Base-by-base conservation (phyloP, 2,113 vertebrate species). In the Ceuthmochares aereus region DNA sequence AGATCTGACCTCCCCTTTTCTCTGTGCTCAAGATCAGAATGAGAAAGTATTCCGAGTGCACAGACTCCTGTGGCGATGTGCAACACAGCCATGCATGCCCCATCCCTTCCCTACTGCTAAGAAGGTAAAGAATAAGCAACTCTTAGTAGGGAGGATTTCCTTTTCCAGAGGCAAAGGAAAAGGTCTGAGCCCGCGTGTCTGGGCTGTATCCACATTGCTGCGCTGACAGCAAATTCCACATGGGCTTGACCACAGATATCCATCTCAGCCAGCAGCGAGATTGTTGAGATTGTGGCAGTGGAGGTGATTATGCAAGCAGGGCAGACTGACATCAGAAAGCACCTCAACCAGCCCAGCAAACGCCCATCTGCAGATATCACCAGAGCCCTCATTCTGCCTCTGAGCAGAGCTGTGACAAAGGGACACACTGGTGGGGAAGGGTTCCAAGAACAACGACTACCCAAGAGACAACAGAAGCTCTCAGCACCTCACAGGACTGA, bases 151-250 rank as follows among this genome's bases (percentile, higher is more conserved):
- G 40, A 45, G 27, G 68, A 27, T 29, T 36, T 20, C 20, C 52
- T 43, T 59, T 54, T 66, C 32, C 62, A 63, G 27, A 75, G 69
- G n/a, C n/a, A n/a, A n/a, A n/a, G n/a, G n/a, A n/a, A n/a, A n/a
- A n/a, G n/a, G 8, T 20, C 13, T 51, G 69, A 47, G 12, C 52
- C 47, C 1, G 1, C 5, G 8, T 8, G 55, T 13, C n/a, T 30
- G 43, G 70, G n/a, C 11, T 25, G 63, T 58, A 83, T 15, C 70
- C 83, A 10, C 52, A 20, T 1, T 0, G 0, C 51, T 32, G 21
- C 9, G 15, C 1, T 45, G 40, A 81, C 84, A 82, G 19, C 69
- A 15, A 76, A 63, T 2, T 42, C 66, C 60, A 66, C 21, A 7
- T 6, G 9, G 14, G 55, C 42, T 58, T 19, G 15, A 66, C 66